phyloP scores from a whole-genome alignment of 2,888 invertebrate genomes.

The Aporophyla lueneburgensis region DNA sequence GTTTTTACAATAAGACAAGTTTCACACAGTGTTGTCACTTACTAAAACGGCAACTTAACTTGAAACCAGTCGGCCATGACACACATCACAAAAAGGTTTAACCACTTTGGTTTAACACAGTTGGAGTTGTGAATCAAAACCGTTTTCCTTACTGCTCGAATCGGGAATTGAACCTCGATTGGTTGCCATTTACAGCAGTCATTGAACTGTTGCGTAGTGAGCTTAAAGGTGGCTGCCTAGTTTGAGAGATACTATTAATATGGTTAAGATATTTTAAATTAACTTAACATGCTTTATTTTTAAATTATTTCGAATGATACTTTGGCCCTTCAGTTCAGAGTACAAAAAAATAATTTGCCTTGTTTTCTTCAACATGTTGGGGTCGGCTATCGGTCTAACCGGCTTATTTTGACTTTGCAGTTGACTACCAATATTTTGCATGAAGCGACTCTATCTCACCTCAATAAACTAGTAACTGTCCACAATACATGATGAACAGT shows the following conservation, averaged over 20 bases:
- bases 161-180: constrained; percentile 59
- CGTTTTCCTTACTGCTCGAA: constrained; percentile 51
- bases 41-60: constrained; percentile 46
- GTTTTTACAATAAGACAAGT: constrained; percentile 45
- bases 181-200: constrained; percentile 56
- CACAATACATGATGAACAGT: not conserved
- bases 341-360: not conserved
- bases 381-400: too few relatives aligned
- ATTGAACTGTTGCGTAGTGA: constrained; percentile 62
- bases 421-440: too few relatives aligned
- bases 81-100: constrained; percentile 50
- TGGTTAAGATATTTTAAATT: not conserved
- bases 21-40: constrained; percentile 23
- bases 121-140: constrained; percentile 47
- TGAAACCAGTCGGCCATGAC: constrained; percentile 60
- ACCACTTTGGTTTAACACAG: constrained; percentile 32
- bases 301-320: too few relatives aligned
- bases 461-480: too few relatives aligned
- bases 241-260: constrained; percentile 10
- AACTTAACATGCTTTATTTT: not conserved
- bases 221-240: constrained; percentile 15
- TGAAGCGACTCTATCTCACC: too few relatives aligned
- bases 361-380: too few relatives aligned
- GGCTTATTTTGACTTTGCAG: too few relatives aligned
- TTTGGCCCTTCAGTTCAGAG: not conserved